Base-by-base conservation (phyloP, 2,888 invertebrate species). In the Junonia oenone region DNA sequence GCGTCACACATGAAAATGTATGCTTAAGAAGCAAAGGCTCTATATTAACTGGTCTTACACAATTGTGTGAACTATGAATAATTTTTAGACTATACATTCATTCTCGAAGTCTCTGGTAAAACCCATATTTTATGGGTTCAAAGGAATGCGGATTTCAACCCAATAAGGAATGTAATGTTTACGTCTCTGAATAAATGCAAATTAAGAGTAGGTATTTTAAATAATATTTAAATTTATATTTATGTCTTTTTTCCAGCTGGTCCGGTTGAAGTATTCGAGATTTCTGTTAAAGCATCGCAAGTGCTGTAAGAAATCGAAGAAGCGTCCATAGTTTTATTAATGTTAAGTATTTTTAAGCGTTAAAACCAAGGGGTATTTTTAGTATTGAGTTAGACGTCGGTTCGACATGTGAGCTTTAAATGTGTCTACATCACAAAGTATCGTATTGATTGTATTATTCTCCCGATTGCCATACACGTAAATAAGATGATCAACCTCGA, bases 201-300 rank as follows among this genome's bases (percentile, higher is more conserved):
- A 43, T 26, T 26, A 13, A 13, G 13, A 6, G 8, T 26, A 26
- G 6, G 9, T 43, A 40, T 26, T 13, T 13, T 43, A 26, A 2
- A 6, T 43, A 26, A n/a, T 0, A 51, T 37, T 40, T 51, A 53
- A 29, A 22, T 51, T n/a, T 45, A 51, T 45, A 35, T 55, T 48
- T 56, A 45, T 53, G 54, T 43, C 6, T 22, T 22, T 38, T n/a
- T 63, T 67, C 47, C 68, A 71, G 71, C 62, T 71, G 69, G 65
- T 68, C 68, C 58, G 71, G 69, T 58, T 71, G 62, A 65, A 54
- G 50, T 55, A 55, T 55, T 55, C 55, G 45, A 59, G 62, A 49
- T 59, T 62, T 60, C 59, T 62, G 58, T 58, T 58, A 60, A 57
- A 63, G 65, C 64, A 65, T 60, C 55, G 9, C 47, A 13, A 1